Conservation (phyloP, 2,113 vertebrate genomes). For the Fulica atra region DNA sequence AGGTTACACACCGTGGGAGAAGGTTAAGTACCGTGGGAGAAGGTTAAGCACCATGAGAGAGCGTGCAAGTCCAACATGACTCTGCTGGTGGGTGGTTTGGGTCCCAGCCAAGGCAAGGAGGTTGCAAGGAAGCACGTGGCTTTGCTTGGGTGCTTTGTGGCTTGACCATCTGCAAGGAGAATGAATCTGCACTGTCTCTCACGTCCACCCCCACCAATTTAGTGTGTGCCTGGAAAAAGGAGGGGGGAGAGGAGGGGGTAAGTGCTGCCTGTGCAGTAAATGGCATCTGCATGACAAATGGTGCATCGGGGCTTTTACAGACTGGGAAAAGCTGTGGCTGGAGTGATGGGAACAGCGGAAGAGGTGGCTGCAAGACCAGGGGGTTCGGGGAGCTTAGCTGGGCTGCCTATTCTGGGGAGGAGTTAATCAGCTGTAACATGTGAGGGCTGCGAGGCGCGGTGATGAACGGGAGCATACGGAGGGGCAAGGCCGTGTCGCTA, state of each 20-base stretch:
- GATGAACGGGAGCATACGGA: not conserved
- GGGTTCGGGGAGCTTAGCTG: not conserved
- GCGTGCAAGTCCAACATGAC: not conserved
- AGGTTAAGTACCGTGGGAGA: not conserved
- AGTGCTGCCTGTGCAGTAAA: not conserved
- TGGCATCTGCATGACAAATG: not conserved
- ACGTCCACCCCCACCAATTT: not conserved
- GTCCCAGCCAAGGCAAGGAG: not conserved
- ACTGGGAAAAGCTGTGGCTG: not conserved
- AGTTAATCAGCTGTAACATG: not conserved
- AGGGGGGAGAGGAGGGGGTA: fast-evolving
- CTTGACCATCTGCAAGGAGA: not conserved
- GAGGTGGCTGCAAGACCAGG: not conserved
- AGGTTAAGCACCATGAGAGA: not conserved
- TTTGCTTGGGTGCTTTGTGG: conserved; percentile 4
- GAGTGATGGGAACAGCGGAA: not conserved
- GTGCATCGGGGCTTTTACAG: not conserved
- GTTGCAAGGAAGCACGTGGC: not conserved
- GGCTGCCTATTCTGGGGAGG: not conserved
- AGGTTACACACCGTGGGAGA: not conserved
- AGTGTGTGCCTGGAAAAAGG: not conserved
- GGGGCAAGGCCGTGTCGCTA: fast-evolving
- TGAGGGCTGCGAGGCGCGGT: not conserved
- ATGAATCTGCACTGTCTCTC: not conserved
- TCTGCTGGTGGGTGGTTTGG: not conserved